Percentiles rank a stretch among this genome's conserved stretches.
phyloP scores from a whole-genome alignment of 1,140 invertebrate genomes.

The Pentalonia nigronervosa region DNA sequence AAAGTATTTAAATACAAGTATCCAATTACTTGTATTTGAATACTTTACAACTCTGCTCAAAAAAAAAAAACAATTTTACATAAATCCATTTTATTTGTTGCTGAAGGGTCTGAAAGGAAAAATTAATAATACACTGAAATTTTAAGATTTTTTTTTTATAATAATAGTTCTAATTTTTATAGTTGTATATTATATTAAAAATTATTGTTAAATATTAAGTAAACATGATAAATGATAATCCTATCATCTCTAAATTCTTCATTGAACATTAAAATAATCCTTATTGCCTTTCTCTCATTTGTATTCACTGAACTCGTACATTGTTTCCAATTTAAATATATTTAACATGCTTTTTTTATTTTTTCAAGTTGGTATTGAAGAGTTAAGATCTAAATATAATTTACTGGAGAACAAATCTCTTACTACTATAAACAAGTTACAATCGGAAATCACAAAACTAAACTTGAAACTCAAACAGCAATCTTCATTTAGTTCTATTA shows the following conservation, averaged over 20 bases:
- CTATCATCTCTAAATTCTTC: neutral
- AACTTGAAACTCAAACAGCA: constrained; percentile 7
- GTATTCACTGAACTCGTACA: neutral
- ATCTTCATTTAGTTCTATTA: neutral
- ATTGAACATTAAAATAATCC: neutral
- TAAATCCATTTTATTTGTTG: too few species aligned
- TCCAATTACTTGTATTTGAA: too few species aligned
- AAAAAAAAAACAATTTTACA: too few species aligned
- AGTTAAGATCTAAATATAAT: neutral
- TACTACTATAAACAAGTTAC: constrained; percentile 20
- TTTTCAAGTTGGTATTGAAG: neutral
- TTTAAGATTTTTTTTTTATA: too few species aligned
- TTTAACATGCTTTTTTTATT: neutral
- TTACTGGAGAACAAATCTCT: neutral
- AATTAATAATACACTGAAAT: too few species aligned
- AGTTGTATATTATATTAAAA: neutral
- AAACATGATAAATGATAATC: neutral
- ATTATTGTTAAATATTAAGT: neutral
- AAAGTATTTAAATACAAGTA: too few species aligned
- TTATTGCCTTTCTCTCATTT: neutral
- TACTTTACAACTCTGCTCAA: too few species aligned
- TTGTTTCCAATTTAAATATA: neutral
- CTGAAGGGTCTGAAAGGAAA: too few species aligned
- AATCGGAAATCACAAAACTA: constrained; percentile 3
- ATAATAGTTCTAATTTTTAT: neutral